These are phyloP conservation scores for Coturnix japonica DNA, from an alignment of 2,113 vertebrate species.

Conservation along the genomic window DNA sequence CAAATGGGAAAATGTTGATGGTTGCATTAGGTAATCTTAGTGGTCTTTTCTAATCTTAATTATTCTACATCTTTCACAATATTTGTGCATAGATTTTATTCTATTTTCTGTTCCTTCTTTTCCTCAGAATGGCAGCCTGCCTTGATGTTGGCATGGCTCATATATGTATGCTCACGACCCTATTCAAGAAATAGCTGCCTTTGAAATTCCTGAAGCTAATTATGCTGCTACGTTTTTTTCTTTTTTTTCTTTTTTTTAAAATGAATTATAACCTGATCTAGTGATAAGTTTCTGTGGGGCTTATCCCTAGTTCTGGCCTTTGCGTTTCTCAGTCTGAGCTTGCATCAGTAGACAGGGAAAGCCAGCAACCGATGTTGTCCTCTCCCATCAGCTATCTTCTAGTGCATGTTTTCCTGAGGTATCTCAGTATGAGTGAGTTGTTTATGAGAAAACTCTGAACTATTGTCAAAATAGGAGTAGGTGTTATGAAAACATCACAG, in stretches of 20 bases:
- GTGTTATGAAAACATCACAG: not conserved
- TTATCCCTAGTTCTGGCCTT: not conserved
- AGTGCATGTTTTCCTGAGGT: not conserved
- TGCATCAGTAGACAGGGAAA: not conserved
- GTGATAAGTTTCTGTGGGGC: not conserved
- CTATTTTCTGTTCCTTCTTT: not conserved
- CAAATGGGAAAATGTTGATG: not conserved
- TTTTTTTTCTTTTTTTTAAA: too few species aligned
- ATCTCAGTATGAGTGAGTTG: not conserved
- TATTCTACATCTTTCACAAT: not conserved
- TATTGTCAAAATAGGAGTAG: not conserved
- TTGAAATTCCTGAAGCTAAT: not conserved
- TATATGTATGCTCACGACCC: not conserved
- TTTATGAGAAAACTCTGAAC: not conserved
- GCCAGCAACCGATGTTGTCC: not conserved
- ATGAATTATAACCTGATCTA: not conserved
- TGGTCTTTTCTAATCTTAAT: too few species aligned
- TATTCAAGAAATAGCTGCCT: not conserved
- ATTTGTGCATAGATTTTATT: not conserved
- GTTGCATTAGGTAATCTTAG: too few species aligned
- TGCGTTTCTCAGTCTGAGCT: too few species aligned
- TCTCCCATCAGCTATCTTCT: not conserved
- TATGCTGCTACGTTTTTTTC: not conserved
- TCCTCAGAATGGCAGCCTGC: not conserved
- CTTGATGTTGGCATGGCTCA: not conserved